These are phyloP conservation scores for Platalea minor DNA, from an alignment of 2,797 vertebrate species.

Conservation along the genomic window DNA sequence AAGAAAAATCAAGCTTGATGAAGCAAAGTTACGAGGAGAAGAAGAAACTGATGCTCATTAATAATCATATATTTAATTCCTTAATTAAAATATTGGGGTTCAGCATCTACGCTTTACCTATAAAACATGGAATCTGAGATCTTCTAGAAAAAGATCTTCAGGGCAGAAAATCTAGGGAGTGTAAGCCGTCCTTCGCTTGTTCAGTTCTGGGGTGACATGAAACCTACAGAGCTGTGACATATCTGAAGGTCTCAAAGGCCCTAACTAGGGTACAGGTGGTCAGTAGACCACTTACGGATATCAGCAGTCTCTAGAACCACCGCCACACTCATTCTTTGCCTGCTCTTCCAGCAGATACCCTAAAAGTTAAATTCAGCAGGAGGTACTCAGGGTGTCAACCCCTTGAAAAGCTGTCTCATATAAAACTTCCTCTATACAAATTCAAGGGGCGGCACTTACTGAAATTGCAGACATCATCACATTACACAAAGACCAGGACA, in stretches of 20 bases:
- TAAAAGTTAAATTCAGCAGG: not conserved
- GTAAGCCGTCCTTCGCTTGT: not conserved
- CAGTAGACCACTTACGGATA: not conserved
- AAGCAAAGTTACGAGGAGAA: not conserved
- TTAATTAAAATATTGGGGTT: not conserved
- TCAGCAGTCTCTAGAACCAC: not conserved
- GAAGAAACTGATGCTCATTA: not conserved
- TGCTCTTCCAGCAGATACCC: not conserved
- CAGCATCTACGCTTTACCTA: not conserved
- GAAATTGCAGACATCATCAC: not conserved
- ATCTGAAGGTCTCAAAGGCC: not conserved
- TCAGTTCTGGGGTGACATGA: not conserved
- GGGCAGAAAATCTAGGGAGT: not conserved
- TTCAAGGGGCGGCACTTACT: not conserved
- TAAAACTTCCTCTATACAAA: not conserved
- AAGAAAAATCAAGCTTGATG: constrained; percentile 24
- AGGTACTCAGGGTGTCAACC: not conserved
- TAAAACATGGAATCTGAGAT: not conserved
- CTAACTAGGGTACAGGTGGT: not conserved
- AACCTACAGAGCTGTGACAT: not conserved
- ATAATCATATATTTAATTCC: not conserved
- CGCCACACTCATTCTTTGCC: not conserved
- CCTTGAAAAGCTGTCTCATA: not conserved
- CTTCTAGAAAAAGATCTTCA: not conserved
- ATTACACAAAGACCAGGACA: not conserved